Evolutionary conservation across 2,888 invertebrate species (phyloP).

Genomic region (Volucella inanis): DNA sequence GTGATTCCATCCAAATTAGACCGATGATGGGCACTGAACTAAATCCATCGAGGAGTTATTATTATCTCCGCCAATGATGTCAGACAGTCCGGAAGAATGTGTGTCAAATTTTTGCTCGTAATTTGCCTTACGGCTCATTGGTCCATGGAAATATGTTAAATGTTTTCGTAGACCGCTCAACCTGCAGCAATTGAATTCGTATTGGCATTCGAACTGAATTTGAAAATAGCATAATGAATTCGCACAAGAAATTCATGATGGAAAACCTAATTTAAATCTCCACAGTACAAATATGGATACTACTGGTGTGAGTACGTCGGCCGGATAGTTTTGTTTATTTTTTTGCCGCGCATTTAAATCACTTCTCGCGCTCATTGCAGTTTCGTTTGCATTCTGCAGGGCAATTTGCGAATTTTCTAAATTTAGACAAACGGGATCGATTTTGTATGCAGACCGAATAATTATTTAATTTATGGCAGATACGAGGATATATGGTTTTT

Average conservation of each 20-base stretch:
- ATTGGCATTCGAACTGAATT: too few species aligned
- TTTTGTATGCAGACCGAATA: background rate
- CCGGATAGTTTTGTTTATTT: too few species aligned
- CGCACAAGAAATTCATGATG: too few species aligned
- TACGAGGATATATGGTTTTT: background rate
- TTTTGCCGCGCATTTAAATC: background rate
- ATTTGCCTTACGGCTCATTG: background rate
- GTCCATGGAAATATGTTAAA: background rate
- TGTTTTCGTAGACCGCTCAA: background rate
- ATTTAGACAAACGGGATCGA: slow-evolving; percentile 1
- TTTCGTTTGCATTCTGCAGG: slow-evolving; percentile 1
- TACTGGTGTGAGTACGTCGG: too few species aligned
- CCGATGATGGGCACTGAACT: background rate
- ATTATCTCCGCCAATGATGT: slow-evolving; percentile 15
- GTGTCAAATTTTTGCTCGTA: background rate
- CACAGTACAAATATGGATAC: too few species aligned
- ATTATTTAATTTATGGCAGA: slow-evolving; percentile 7
- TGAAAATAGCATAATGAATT: too few species aligned
- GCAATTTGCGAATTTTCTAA: slow-evolving; percentile 9
- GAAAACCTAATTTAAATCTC: too few species aligned
- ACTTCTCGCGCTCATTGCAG: background rate
- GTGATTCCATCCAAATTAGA: background rate
- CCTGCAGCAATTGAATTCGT: too few species aligned
- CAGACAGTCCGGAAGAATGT: background rate
- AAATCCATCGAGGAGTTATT: background rate